Base-by-base conservation (phyloP, 2,888 invertebrate genomes). In the Caenorhabditis japonica region DNA sequence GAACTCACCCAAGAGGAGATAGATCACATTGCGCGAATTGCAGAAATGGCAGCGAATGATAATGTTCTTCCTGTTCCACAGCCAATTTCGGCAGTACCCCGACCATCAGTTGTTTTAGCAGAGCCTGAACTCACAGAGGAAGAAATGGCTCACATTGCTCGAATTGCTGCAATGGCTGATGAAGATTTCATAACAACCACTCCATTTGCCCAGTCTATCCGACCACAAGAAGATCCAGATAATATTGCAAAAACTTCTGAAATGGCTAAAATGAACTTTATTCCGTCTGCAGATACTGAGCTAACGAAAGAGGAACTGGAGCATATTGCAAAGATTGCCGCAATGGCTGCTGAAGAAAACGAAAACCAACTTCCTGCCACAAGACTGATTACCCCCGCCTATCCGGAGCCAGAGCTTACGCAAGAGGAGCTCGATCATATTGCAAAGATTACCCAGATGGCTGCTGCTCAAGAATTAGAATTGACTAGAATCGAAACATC, bases 401-500 rank as follows among this genome's bases (percentile, higher is more conserved):
- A n/a, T 33, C 30, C 25, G 8, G 49, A 52, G 36, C 51, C 36
- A 51, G 70, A 75, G n/a, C 55, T 81, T 23, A 83, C 83, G 1
- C 71, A 60, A 43, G 84, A 81, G 47, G 85, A 83, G 68, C 46
- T 84, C 10, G 81, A 76, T 27, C 85, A 86, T 44, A 85, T 85
- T 61, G 61, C 72, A n/a, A 60, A 71, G 19, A 77, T 84, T n/a
- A 53, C 64, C 8, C 71, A 60, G 34, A 64, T 72, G 62, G 83
- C 83, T 3, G 77, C 27, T 38, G 44, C 30, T 34, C 55, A 55
- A 13, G 52, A 41, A 3, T 25, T 30, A 13, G 51, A 68, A 25
- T 13, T 30, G 34, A 47, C 55, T 13, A 43, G 36, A 4, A 41
- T 36, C 5, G 61, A 66, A 52, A 59, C 56, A 30, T 53, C 44